Evolutionary conservation across 2,888 invertebrate genomes (phyloP), one percentile per base, ranked within the genome.

Genomic region (Drosophila pegasa): DNA sequence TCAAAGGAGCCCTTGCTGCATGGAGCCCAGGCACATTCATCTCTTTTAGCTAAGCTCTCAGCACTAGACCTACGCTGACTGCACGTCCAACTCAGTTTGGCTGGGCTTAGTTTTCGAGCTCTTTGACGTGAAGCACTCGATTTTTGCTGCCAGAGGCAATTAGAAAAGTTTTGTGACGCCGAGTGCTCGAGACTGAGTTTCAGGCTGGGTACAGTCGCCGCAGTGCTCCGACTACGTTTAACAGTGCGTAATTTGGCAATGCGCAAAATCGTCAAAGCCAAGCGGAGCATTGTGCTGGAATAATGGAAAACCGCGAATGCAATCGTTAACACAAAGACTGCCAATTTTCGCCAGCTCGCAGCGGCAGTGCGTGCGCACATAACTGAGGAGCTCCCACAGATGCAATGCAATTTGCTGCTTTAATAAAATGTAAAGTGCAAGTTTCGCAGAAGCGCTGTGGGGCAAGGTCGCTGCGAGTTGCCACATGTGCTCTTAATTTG

Each of bases 401-500:
- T 57, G 70, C 65, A 22, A 35, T 50, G 50, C 33, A 75, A 71
- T 61, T 75, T 68, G 71, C 38, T 29, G 40, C 58, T 56, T 22
- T 35, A 66, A 64, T 62, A 47, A 31, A 72, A 57, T 75, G 67
- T 54, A 61, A 50, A 78, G 41, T 59, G 73, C 48, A 60, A 47
- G n/a, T 25, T 47, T 41, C 18, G 22, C 16, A 4, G 14, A 6
- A 38, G 45, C 29, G 20, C 9, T 37, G 35, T 41, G 50, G 47
- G 22, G 29, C 62, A 78, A 78, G 63, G 69, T 57, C 58, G 50
- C 43, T 40, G 6, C 40, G 37, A 25, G 22, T 27, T 35, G 43
- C 41, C 66, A 41, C 80, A 73, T 71, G 59, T 80, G 83, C 55
- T 27, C 61, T 71, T 73, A 64, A 83, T 83, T 77, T 68, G 79